phyloP scores from a whole-genome alignment of 1,140 invertebrate genomes.

The Drosophila parvula region DNA sequence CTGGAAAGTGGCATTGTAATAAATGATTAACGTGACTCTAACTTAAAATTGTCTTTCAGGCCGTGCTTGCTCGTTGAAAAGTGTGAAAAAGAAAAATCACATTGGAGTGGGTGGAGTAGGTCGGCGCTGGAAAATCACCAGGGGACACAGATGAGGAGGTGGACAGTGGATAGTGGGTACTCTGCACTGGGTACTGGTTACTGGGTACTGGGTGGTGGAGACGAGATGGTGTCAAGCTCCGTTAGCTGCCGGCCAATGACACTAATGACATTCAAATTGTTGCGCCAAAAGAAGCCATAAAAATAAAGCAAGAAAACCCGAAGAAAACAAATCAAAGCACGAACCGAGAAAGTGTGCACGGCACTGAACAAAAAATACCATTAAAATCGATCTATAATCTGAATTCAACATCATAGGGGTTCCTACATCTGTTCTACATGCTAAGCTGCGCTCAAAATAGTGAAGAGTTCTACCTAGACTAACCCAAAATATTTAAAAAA shows the following conservation, averaged over 20 bases:
- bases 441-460: background rate
- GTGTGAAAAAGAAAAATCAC: constrained; percentile 66
- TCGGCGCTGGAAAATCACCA: constrained; percentile 23
- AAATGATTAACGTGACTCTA: constrained; percentile 71
- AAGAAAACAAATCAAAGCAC: constrained; percentile 64
- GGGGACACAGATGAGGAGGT: background rate
- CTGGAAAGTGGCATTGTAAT: constrained; percentile 66
- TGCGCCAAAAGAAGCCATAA: constrained; percentile 77
- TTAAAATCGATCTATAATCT: background rate
- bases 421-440: background rate
- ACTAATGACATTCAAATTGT: constrained; percentile 79
- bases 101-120: constrained; percentile 19
- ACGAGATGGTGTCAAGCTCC: constrained; percentile 59
- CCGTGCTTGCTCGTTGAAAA: constrained; percentile 21
- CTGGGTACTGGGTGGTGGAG: constrained; percentile 11
- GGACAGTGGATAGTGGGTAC: background rate
- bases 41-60: constrained; percentile 56
- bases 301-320: constrained; percentile 43
- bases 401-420: no score
- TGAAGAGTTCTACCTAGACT: no score
- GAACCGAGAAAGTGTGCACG: constrained; percentile 62
- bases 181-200: background rate
- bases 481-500: no score
- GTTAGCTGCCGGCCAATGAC: constrained; percentile 68
- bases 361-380: constrained; percentile 9